Evolutionary conservation across 2,113 vertebrate species (phyloP).

Genomic region (Mellivora capensis): DNA sequence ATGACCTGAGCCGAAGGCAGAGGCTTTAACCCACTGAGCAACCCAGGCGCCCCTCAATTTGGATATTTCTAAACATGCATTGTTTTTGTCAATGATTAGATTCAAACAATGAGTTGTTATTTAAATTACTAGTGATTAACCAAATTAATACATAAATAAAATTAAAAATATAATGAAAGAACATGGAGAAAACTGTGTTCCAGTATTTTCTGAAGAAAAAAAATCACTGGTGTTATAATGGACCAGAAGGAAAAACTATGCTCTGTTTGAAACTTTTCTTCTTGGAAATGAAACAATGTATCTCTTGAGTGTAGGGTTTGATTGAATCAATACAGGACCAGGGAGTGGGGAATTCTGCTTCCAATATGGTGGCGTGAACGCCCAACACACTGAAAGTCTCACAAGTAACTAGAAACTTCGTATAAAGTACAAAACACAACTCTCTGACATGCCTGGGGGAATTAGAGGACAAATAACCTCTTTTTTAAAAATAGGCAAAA

Average conservation of each 20-base stretch:
- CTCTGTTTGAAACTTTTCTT: neutral
- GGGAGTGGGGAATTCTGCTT: neutral
- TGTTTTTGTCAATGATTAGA: neutral
- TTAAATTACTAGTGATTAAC: neutral
- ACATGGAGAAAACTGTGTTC: neutral
- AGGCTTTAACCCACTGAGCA: no score
- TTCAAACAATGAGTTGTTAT: neutral
- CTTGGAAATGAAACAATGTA: neutral
- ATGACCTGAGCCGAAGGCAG: no score
- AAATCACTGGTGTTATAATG: neutral
- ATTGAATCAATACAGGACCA: neutral
- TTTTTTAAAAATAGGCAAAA: neutral
- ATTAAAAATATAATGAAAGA: neutral
- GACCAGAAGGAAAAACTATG: neutral
- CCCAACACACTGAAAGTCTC: neutral
- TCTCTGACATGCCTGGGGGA: neutral
- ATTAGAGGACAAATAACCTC: neutral
- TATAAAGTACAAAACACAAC: neutral
- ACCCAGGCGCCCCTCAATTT: neutral
- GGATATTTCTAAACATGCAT: neutral
- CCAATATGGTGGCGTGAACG: neutral
- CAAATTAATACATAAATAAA: neutral
- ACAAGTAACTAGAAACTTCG: neutral
- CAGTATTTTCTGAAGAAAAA: neutral
- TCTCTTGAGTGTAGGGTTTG: neutral